Evolutionary conservation across 1,140 invertebrate species (phyloP).

Genomic region (Mizuhopecten yessoensis): DNA sequence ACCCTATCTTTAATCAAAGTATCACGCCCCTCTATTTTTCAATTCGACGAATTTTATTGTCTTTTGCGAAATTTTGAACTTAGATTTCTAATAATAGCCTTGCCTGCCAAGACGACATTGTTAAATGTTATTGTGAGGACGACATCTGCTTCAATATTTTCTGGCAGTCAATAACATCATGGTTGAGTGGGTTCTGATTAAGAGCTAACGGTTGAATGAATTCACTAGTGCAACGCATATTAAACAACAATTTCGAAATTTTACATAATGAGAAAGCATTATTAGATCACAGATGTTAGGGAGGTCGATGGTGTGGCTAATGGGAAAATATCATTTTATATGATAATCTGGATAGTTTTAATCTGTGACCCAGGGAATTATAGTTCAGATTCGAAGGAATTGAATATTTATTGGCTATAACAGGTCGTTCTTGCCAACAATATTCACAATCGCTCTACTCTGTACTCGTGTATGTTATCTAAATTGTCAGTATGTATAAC

Average conservation of each 20-base stretch:
- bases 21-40: neutral
- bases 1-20: neutral
- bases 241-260: neutral
- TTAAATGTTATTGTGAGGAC: neutral
- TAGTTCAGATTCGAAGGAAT: too few relatives aligned
- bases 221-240: neutral
- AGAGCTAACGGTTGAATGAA: neutral
- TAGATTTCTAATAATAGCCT: neutral
- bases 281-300: too few relatives aligned
- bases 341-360: too few relatives aligned
- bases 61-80: neutral
- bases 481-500: too few relatives aligned
- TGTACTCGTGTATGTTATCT: too few relatives aligned
- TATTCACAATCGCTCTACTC: too few relatives aligned
- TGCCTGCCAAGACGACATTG: neutral
- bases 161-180: neutral
- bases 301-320: too few relatives aligned
- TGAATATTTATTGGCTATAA: too few relatives aligned
- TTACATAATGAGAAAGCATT: neutral
- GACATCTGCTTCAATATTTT: neutral
- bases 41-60: neutral
- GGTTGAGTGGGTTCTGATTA: neutral
- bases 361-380: too few relatives aligned
- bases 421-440: too few relatives aligned
- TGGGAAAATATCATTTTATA: too few relatives aligned